These are phyloP conservation scores for Herpetotheres cachinnans DNA, from an alignment of 2,113 vertebrate species.

Conservation along the genomic window DNA sequence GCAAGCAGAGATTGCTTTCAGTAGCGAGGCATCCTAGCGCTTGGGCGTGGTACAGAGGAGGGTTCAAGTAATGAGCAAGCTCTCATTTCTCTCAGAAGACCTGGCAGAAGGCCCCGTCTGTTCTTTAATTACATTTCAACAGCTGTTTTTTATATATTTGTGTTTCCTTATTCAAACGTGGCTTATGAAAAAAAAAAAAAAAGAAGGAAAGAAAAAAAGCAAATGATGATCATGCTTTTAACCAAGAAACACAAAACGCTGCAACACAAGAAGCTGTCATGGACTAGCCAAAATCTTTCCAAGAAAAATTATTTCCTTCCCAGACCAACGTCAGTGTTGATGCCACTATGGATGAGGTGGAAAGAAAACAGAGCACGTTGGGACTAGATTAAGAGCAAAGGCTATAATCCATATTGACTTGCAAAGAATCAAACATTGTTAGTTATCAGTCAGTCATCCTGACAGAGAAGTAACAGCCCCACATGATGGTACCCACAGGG, in stretches of 20 bases:
- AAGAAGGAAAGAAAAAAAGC: fast-evolving
- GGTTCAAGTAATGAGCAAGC: slow-evolving; percentile 15
- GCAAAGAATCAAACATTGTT: background rate
- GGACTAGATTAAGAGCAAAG: background rate
- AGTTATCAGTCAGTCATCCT: background rate
- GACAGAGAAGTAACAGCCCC: background rate
- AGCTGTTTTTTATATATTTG: slow-evolving; percentile 70
- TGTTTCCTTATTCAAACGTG: slow-evolving; percentile 61
- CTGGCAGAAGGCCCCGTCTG: slow-evolving; percentile 55
- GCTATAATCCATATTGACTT: background rate
- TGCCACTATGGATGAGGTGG: background rate
- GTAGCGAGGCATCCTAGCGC: background rate
- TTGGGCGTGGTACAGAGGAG: background rate
- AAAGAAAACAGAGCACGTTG: background rate
- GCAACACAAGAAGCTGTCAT: slow-evolving; percentile 12
- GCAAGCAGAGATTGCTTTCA: slow-evolving; percentile 9
- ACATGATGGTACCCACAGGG: background rate
- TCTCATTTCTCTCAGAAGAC: slow-evolving; percentile 59
- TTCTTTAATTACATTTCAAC: slow-evolving; percentile 72
- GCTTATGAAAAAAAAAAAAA: background rate
- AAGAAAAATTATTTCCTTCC: slow-evolving; percentile 25
- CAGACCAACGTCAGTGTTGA: background rate
- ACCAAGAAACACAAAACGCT: slow-evolving; percentile 33
- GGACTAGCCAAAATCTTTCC: slow-evolving; percentile 33
- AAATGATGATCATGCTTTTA: slow-evolving; percentile 37